A percentile compares a stretch with the other conserved stretches of the same genome.
Conservation (phyloP, 2,888 invertebrate species). For the Tipula helvola region DNA sequence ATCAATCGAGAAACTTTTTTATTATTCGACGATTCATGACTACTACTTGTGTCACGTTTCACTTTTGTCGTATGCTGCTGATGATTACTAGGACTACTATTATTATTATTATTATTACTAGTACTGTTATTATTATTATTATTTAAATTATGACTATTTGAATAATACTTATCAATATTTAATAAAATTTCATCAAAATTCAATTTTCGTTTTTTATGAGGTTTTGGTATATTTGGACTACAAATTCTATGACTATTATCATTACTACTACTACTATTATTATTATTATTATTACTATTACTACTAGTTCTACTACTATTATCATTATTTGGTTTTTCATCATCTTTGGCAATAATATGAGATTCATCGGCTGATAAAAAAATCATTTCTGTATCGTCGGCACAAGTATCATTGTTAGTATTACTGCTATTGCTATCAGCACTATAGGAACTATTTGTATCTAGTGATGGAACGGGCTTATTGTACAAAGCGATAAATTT, state of each 20-base stretch:
- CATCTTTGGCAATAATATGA: conserved; percentile 10
- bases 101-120: not conserved
- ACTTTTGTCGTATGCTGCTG: not conserved
- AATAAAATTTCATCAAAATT: conserved; percentile 15
- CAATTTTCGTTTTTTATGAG: conserved; percentile 11
- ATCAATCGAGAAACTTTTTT: not conserved
- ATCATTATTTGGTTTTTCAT: not conserved
- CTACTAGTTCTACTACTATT: not conserved
- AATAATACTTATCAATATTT: conserved; percentile 13
- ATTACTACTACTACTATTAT: not conserved
- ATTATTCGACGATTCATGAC: not conserved
- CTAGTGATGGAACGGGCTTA: not conserved
- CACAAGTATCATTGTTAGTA: not conserved
- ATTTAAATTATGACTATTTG: not conserved
- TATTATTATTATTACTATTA: not conserved
- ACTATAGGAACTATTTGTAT: not conserved
- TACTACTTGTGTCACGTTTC: not conserved
- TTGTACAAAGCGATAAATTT: not conserved
- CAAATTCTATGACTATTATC: not conserved
- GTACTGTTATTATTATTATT: not conserved
- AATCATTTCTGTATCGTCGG: not conserved
- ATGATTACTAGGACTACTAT: not conserved
- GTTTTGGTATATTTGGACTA: conserved; percentile 5
- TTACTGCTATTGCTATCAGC: not conserved
- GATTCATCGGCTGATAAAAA: conserved; percentile 4